These are phyloP conservation scores for Microchrysa polita DNA, from an alignment of 2,888 invertebrate species.

Conservation along the genomic window DNA sequence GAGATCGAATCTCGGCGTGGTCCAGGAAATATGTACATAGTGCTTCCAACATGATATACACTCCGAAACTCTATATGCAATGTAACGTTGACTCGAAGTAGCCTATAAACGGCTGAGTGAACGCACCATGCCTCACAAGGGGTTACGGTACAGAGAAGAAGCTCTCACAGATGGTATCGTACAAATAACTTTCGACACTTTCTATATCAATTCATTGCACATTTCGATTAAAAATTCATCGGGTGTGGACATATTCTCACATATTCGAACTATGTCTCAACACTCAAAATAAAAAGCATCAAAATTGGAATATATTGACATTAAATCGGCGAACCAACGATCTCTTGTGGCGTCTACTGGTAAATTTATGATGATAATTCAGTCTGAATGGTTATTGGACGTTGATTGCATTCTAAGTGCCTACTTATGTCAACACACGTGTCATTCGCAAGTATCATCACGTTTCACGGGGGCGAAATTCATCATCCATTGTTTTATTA, in stretches of 20 bases:
- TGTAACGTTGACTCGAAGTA: too few species aligned
- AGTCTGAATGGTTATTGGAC: neutral
- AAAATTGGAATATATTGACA: conserved; percentile 14
- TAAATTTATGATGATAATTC: conserved; percentile 20
- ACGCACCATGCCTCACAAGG: too few species aligned
- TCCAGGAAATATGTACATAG: too few species aligned
- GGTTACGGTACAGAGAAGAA: too few species aligned
- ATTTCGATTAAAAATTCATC: too few species aligned
- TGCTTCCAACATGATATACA: too few species aligned
- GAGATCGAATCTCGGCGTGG: too few species aligned
- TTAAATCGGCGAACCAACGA: conserved; percentile 3
- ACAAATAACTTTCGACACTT: too few species aligned
- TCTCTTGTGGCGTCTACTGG: conserved; percentile 22
- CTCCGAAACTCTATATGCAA: too few species aligned
- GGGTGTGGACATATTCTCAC: conserved; percentile 15
- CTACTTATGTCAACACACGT: conserved; percentile 32
- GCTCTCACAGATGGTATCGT: too few species aligned
- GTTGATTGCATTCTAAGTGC: conserved; percentile 12
- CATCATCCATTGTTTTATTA: conserved; percentile 36
- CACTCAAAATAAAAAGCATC: conserved; percentile 1
- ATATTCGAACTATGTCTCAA: conserved; percentile 5
- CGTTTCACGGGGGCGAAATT: conserved; percentile 22
- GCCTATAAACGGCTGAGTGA: too few species aligned
- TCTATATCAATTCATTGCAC: too few species aligned
- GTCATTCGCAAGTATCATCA: conserved; percentile 33